Evolutionary conservation across 2,113 vertebrate genomes (phyloP).

Genomic region (Xenotilapia longispinis): DNA sequence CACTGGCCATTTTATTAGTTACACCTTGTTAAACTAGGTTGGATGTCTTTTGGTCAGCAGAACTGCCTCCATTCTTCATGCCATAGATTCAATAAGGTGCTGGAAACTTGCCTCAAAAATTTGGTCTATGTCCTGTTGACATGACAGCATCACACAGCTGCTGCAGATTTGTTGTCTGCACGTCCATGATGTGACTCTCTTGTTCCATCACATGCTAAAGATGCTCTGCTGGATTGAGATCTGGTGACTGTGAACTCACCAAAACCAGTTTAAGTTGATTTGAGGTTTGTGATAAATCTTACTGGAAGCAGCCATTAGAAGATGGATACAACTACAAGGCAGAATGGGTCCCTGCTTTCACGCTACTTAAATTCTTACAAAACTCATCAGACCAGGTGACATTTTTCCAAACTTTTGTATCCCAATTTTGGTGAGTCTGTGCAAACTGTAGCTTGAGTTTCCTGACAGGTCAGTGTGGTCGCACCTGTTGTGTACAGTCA

Average conservation of each 20-base stretch:
- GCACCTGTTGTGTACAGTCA: not conserved
- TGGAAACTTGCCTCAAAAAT: not conserved
- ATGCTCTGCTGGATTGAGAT: not conserved
- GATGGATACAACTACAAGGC: not conserved
- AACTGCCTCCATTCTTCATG: not conserved
- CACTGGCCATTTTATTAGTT: not conserved
- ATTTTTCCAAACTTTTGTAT: not conserved
- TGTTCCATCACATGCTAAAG: not conserved
- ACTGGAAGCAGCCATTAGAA: not conserved
- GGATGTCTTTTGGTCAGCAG: not conserved
- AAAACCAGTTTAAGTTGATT: not conserved
- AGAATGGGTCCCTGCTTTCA: not conserved
- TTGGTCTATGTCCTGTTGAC: fast-evolving
- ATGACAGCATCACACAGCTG: not conserved
- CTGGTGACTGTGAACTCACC: not conserved
- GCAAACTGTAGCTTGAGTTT: not conserved
- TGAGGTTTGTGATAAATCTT: not conserved
- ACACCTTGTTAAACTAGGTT: not conserved
- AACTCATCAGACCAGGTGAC: not conserved
- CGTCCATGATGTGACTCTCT: not conserved
- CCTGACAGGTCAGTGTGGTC: not conserved
- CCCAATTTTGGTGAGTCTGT: not conserved
- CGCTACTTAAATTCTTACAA: not conserved
- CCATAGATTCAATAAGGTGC: not conserved
- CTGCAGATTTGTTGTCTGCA: not conserved